These are phyloP conservation scores for Netelia virgata DNA, from an alignment of 2,888 invertebrate species.

Conservation along the genomic window DNA sequence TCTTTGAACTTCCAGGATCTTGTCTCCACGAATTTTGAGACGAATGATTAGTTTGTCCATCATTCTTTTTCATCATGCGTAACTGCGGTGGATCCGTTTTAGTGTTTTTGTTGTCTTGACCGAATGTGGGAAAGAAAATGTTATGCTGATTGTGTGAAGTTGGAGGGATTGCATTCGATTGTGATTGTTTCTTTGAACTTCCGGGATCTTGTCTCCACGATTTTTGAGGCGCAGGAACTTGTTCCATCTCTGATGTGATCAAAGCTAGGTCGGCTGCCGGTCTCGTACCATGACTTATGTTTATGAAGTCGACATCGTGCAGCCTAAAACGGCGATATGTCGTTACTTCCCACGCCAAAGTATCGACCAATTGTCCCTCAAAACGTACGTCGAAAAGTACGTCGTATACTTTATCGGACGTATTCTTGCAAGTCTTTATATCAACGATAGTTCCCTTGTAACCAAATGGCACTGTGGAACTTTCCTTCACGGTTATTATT, in stretches of 20 bases:
- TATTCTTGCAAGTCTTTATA: constrained; percentile 86
- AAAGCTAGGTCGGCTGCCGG: constrained; percentile 78
- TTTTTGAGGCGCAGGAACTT: constrained; percentile 55
- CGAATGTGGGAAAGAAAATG: constrained; percentile 55
- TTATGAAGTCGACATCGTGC: constrained; percentile 86
- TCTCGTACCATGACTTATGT: constrained; percentile 87
- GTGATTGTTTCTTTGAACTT: constrained; percentile 55
- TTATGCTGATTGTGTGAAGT: constrained; percentile 70
- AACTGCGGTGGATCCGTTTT: constrained; percentile 50
- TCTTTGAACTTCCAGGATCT: constrained; percentile 38
- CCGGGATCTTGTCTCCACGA: constrained; percentile 23
- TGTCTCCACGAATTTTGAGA: constrained; percentile 22
- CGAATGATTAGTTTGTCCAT: constrained; percentile 47
- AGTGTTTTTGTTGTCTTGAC: constrained; percentile 50
- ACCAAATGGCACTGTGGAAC: constrained; percentile 93
- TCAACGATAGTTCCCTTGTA: constrained; percentile 94
- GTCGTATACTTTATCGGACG: constrained; percentile 89
- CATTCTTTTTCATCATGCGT: constrained; percentile 69
- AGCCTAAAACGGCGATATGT: constrained; percentile 86
- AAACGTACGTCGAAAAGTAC: constrained; percentile 94
- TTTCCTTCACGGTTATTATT: constrained; percentile 91
- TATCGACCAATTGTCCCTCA: constrained; percentile 88
- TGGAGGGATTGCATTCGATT: constrained; percentile 70
- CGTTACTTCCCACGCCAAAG: constrained; percentile 53
- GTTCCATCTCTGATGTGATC: constrained; percentile 73